Conservation (phyloP, 2,113 vertebrate species). For the Apaloderma vittatum region DNA sequence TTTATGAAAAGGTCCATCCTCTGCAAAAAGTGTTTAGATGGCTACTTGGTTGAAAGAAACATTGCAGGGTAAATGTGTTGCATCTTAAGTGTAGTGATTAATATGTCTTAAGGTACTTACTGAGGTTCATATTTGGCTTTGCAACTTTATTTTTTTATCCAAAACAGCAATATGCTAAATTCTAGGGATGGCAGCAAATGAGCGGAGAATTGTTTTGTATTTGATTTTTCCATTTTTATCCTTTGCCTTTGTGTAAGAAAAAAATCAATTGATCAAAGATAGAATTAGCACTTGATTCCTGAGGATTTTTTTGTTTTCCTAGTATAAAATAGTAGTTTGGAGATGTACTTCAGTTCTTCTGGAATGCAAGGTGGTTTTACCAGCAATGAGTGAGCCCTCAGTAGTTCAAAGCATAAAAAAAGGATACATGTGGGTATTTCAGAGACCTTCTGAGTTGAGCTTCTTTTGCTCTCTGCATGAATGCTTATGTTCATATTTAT, state of each 20-base stretch:
- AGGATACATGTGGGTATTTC: background rate
- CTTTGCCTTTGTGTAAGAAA: background rate
- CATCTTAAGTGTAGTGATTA: background rate
- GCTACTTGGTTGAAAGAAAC: background rate
- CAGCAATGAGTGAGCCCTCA: rapidly evolving
- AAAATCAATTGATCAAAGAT: background rate
- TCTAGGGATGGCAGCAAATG: background rate
- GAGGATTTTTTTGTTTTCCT: background rate
- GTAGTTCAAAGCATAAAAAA: background rate
- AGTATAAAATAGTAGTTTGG: background rate
- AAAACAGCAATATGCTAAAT: background rate
- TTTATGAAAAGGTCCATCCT: background rate
- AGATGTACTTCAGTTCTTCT: background rate
- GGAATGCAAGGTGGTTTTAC: background rate
- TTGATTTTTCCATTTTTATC: background rate
- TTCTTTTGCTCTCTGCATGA: background rate
- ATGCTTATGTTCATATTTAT: background rate
- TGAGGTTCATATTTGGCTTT: background rate
- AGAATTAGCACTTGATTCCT: background rate
- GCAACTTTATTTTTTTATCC: background rate
- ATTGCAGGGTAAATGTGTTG: background rate
- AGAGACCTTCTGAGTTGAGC: background rate
- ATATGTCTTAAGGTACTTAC: background rate
- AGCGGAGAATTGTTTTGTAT: background rate
- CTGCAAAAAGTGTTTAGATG: background rate